Evolutionary conservation across 2,888 invertebrate species (phyloP).

Genomic region (Apodemia hepburni): DNA sequence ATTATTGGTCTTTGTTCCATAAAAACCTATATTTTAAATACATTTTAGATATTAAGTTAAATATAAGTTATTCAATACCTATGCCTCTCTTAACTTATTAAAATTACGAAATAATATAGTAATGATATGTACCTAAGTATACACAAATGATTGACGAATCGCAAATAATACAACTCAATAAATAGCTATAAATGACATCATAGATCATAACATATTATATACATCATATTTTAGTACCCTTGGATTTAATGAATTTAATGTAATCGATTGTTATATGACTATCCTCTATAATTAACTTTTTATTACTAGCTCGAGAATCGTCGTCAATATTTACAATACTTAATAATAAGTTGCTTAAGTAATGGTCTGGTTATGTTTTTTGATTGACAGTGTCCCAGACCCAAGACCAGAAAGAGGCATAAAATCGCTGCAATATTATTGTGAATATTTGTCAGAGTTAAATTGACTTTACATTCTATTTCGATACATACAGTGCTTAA

Average conservation of each 20-base stretch:
- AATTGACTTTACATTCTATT: background rate
- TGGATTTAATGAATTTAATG: slow-evolving; percentile 71
- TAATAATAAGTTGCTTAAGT: slow-evolving; percentile 10
- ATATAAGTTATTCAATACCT: slow-evolving; percentile 26
- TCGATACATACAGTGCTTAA: background rate
- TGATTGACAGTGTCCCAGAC: slow-evolving; percentile 9
- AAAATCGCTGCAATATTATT: background rate
- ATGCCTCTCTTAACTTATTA: slow-evolving; percentile 19
- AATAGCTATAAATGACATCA: slow-evolving; percentile 70
- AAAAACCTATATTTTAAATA: background rate
- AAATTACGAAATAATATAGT: slow-evolving; percentile 46
- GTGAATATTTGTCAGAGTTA: background rate
- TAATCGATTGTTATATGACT: slow-evolving; percentile 70
- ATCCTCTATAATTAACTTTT: slow-evolving; percentile 53
- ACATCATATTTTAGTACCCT: slow-evolving; percentile 76
- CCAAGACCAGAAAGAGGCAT: background rate
- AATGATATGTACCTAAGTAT: slow-evolving; percentile 78
- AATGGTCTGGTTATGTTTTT: slow-evolving; percentile 7
- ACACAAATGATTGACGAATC: slow-evolving; percentile 69
- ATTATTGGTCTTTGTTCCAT: background rate
- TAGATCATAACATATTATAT: slow-evolving; percentile 59
- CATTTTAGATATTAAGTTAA: background rate
- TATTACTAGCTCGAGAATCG: slow-evolving; percentile 55
- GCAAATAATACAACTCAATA: slow-evolving; percentile 73
- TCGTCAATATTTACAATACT: slow-evolving; percentile 61